Percentiles rank a stretch among this genome's conserved stretches.
These are phyloP conservation scores for Semicossyphus pulcher DNA, from an alignment of 2,113 vertebrate species.

Conservation along the genomic window DNA sequence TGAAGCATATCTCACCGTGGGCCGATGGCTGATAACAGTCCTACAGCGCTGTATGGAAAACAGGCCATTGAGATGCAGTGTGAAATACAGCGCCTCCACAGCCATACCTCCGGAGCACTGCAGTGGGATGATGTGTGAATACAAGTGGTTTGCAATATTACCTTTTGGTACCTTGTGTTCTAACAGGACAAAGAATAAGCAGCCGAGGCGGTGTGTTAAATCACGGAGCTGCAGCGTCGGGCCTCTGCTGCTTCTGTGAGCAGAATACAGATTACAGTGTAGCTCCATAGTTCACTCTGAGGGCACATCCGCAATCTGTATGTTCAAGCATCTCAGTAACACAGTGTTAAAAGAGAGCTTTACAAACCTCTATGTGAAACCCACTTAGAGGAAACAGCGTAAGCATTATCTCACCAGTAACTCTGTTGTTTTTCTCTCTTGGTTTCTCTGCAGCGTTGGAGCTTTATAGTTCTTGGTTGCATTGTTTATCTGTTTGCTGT, in stretches of 20 bases:
- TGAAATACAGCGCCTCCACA: constrained; percentile 42
- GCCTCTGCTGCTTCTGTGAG: constrained; percentile 23
- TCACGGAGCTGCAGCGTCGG: constrained; percentile 4
- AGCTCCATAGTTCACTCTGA: constrained; percentile 38
- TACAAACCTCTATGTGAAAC: neutral
- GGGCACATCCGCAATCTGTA: constrained; percentile 1
- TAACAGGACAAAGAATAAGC: constrained; percentile 44
- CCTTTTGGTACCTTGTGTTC: neutral
- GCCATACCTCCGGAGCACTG: constrained; percentile 17
- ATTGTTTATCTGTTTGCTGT: neutral
- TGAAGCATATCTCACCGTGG: constrained; percentile 62
- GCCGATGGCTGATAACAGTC: constrained; percentile 64
- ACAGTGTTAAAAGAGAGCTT: no score
- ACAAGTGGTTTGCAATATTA: constrained; percentile 35
- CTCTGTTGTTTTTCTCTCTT: neutral
- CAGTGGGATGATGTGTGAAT: constrained; percentile 47
- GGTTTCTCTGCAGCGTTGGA: neutral
- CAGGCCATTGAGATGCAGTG: constrained; percentile 66
- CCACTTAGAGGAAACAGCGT: neutral
- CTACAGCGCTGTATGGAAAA: constrained; percentile 49
- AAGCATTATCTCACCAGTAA: neutral
- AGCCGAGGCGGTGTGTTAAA: constrained; percentile 35
- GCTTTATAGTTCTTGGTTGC: neutral
- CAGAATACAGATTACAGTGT: constrained; percentile 41
- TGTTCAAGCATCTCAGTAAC: neutral